A percentile compares a stretch with the other conserved stretches of the same genome.
phyloP scores from a whole-genome alignment of 2,888 invertebrate species.

The Podabrus alpinus region DNA sequence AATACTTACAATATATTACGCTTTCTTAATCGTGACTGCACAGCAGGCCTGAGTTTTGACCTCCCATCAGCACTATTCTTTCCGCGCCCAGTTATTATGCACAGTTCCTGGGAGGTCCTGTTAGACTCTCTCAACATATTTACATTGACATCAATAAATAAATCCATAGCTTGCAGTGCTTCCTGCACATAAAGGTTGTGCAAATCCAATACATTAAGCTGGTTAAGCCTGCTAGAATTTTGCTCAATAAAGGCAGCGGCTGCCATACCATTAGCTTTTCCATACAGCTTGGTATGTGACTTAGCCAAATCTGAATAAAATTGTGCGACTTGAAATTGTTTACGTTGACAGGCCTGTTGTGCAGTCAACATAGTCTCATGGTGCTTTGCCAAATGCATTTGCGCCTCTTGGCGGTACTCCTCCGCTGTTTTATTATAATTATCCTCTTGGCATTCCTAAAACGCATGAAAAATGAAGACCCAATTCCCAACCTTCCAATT shows the following conservation, averaged over 20 bases:
- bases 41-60: constrained; percentile 74
- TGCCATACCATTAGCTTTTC: constrained; percentile 65
- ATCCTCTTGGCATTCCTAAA: not conserved
- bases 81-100: constrained; percentile 84
- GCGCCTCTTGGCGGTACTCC: constrained; percentile 55
- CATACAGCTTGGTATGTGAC: constrained; percentile 64
- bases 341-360: constrained; percentile 59
- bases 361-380: constrained; percentile 60
- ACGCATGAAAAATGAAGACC: not conserved
- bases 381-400: constrained; percentile 57
- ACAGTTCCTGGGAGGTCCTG: constrained; percentile 51
- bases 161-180: constrained; percentile 70
- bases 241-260: constrained; percentile 64
- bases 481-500: not conserved
- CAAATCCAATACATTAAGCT: constrained; percentile 71
- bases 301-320: constrained; percentile 74
- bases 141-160: constrained; percentile 72
- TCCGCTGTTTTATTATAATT: constrained; percentile 32
- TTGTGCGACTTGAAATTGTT: constrained; percentile 69
- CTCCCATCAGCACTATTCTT: constrained; percentile 69
- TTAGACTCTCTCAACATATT: constrained; percentile 56
- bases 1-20: constrained; percentile 64
- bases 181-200: constrained; percentile 79
- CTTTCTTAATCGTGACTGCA: constrained; percentile 65
- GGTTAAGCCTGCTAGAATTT: constrained; percentile 56